These are phyloP conservation scores for Pterobdella sp. DNA, from an alignment of 2,888 invertebrate species.

Conservation along the genomic window DNA sequence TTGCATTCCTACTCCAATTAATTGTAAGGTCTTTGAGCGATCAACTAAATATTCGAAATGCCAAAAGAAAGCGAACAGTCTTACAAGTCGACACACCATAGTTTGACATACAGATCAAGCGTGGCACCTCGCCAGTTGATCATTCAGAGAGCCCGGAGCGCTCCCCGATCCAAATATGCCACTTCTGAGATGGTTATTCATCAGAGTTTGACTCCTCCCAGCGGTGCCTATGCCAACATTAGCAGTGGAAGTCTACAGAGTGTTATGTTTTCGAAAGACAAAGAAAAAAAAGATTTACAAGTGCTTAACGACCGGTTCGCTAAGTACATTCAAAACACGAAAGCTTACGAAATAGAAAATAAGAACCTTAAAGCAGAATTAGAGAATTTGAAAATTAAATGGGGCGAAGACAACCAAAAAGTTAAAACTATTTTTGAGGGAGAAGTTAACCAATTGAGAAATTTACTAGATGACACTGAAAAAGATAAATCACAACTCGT, in stretches of 20 bases:
- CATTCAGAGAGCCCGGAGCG: slow-evolving; percentile 29
- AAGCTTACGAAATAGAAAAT: slow-evolving; percentile 52
- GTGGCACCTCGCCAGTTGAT: slow-evolving; percentile 32
- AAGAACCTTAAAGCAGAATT: slow-evolving; percentile 48
- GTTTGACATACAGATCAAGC: slow-evolving; percentile 21
- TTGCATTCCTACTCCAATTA: too few species aligned
- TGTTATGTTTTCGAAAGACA: slow-evolving; percentile 50
- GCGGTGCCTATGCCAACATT: slow-evolving; percentile 43
- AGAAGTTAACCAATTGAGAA: slow-evolving; percentile 53
- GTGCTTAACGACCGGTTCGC: slow-evolving; percentile 56
- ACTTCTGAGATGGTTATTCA: background rate
- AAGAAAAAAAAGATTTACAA: slow-evolving; percentile 55
- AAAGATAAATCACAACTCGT: slow-evolving; percentile 53
- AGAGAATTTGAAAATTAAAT: slow-evolving; percentile 41
- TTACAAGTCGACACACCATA: too few species aligned
- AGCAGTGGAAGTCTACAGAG: slow-evolving; percentile 44
- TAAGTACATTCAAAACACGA: slow-evolving; percentile 54
- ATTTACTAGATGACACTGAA: slow-evolving; percentile 53
- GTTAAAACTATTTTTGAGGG: slow-evolving; percentile 53
- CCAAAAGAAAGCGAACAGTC: too few species aligned
- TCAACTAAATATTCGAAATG: too few species aligned
- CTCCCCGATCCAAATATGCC: background rate
- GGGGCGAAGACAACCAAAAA: slow-evolving; percentile 42
- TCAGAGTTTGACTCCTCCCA: slow-evolving; percentile 26
- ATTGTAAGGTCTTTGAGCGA: too few species aligned